These are phyloP conservation scores for Neodontobutis hainanensis DNA, from an alignment of 2,113 vertebrate species.

Conservation along the genomic window DNA sequence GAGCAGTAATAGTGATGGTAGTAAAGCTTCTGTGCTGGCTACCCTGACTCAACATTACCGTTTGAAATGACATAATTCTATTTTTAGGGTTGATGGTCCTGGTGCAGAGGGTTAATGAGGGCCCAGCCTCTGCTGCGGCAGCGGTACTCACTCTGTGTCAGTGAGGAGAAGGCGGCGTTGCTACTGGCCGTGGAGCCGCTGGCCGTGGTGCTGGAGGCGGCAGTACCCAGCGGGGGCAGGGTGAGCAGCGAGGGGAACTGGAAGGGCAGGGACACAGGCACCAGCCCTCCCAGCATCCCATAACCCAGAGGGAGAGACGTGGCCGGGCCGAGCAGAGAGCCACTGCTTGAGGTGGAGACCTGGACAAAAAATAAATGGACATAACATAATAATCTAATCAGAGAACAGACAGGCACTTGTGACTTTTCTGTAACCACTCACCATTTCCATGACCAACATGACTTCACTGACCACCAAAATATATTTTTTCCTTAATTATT, in stretches of 20 bases:
- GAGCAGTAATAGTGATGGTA: too few species aligned
- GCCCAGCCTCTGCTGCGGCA: neutral
- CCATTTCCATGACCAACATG: too few species aligned
- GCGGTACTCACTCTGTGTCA: slow-evolving; percentile 78
- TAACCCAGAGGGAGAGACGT: slow-evolving; percentile 91
- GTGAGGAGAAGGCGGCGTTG: slow-evolving; percentile 70
- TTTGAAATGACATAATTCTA: too few species aligned
- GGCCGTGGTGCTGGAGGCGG: slow-evolving; percentile 75
- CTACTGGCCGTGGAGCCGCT: slow-evolving; percentile 64
- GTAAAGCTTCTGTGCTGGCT: too few species aligned
- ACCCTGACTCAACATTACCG: too few species aligned
- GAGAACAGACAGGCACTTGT: too few species aligned
- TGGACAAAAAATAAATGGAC: slow-evolving; percentile 58
- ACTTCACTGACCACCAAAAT: too few species aligned
- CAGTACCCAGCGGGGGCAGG: slow-evolving; percentile 83
- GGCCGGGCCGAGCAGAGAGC: slow-evolving; percentile 84
- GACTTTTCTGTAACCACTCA: too few species aligned
- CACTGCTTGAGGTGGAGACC: slow-evolving; percentile 88
- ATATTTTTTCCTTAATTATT: too few species aligned
- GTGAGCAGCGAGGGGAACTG: slow-evolving; percentile 93
- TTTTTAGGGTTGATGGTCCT: too few species aligned
- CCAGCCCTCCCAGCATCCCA: slow-evolving; percentile 96
- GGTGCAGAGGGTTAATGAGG: too few species aligned
- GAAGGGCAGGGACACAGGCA: slow-evolving; percentile 96
- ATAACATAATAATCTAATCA: neutral